These are phyloP conservation scores for Lampris megalopsis DNA, from an alignment of 2,113 vertebrate genomes.

Conservation along the genomic window DNA sequence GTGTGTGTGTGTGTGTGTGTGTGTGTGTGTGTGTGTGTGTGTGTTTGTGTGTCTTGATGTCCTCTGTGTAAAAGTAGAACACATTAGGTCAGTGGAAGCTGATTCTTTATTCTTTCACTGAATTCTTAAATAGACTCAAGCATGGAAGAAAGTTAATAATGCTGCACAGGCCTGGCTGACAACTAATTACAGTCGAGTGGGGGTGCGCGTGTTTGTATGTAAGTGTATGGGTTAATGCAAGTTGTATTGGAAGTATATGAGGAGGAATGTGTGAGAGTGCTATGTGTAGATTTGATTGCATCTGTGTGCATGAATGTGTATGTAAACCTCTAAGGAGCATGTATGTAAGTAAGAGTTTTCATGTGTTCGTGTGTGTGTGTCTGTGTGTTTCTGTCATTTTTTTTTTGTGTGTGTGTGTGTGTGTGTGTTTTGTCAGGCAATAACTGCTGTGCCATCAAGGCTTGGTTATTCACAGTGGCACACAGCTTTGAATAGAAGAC, in stretches of 20 bases:
- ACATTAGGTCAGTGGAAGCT: too few relatives aligned
- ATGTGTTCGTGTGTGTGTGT: neutral
- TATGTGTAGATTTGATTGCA: too few relatives aligned
- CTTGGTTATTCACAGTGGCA: neutral
- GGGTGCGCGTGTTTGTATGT: neutral
- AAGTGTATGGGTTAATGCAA: neutral
- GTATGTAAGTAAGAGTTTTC: neutral
- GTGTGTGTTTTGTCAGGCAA: slow-evolving; percentile 10
- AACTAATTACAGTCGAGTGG: neutral
- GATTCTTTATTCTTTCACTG: too few relatives aligned
- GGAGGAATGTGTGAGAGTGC: too few relatives aligned
- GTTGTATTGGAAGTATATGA: too few relatives aligned
- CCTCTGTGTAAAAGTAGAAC: too few relatives aligned
- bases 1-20: slow-evolving; percentile 4
- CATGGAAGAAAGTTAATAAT: too few relatives aligned
- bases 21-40: slow-evolving; percentile 16
- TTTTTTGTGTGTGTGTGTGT: slow-evolving; percentile 9
- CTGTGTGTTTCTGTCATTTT: neutral
- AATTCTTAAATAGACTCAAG: too few relatives aligned
- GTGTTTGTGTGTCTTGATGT: neutral
- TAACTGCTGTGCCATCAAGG: neutral
- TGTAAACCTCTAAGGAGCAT: neutral
- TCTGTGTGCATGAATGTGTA: neutral
- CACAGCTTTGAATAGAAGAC: neutral
- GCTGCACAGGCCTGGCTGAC: too few relatives aligned